Evolutionary conservation across 1,140 invertebrate genomes (phyloP).

Genomic region (Drosophila kanapiae): DNA sequence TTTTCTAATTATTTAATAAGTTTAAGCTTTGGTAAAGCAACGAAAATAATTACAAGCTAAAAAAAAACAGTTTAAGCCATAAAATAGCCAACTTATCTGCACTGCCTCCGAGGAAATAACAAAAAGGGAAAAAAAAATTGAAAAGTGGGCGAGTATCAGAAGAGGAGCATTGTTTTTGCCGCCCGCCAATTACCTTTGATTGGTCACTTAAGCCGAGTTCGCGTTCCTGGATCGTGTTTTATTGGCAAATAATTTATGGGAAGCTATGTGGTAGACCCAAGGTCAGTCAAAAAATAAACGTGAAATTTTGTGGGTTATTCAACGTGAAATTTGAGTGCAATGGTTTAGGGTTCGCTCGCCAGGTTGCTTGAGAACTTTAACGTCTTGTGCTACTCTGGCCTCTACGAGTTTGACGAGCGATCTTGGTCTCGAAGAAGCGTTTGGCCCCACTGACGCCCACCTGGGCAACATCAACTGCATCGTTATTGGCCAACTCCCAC

Average conservation of each 20-base stretch:
- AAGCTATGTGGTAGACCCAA: slow-evolving; percentile 34
- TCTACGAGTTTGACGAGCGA: slow-evolving; percentile 31
- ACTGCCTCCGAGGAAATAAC: not conserved
- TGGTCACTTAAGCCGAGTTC: slow-evolving; percentile 71
- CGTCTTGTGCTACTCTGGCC: not conserved
- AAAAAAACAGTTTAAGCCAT: not conserved
- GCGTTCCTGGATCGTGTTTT: slow-evolving; percentile 53
- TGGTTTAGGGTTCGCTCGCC: slow-evolving; percentile 4
- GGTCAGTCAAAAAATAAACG: slow-evolving; percentile 36
- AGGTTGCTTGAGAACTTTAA: slow-evolving; percentile 14
- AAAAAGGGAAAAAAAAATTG: slow-evolving; percentile 27
- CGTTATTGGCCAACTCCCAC: not conserved
- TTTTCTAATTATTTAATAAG: no score
- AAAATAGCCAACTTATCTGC: not conserved
- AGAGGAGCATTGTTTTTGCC: slow-evolving; percentile 22
- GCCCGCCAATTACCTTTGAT: slow-evolving; percentile 75
- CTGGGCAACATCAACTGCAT: slow-evolving; percentile 39
- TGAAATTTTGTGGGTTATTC: slow-evolving; percentile 19
- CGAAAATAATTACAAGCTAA: not conserved
- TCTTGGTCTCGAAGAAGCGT: slow-evolving; percentile 62
- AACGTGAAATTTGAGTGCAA: slow-evolving; percentile 34
- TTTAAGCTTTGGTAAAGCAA: not conserved
- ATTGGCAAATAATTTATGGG: slow-evolving; percentile 69
- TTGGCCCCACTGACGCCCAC: slow-evolving; percentile 56
- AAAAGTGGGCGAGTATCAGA: slow-evolving; percentile 25